A percentile compares a stretch with the other conserved stretches of the same genome.
These are phyloP conservation scores for Otus scops DNA, from an alignment of 2,797 vertebrate genomes.

Conservation along the genomic window DNA sequence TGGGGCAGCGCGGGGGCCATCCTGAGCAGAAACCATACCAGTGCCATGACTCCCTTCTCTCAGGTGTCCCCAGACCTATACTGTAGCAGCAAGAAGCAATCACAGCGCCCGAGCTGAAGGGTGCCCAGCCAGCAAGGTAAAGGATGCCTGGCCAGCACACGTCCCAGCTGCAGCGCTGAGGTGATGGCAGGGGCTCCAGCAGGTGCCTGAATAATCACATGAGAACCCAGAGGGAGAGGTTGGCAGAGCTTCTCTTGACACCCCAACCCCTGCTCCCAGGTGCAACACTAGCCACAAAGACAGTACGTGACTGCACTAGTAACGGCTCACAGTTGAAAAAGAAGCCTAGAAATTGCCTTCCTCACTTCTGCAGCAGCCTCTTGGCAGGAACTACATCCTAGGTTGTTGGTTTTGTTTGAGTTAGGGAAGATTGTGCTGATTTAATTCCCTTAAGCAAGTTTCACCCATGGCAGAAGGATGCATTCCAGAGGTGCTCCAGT, in stretches of 20 bases:
- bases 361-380: background rate
- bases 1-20: background rate
- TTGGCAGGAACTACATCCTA: background rate
- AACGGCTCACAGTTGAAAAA: background rate
- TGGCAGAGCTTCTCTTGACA: background rate
- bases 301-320: background rate
- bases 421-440: background rate
- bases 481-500: background rate
- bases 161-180: fast-evolving
- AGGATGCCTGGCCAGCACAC: fast-evolving
- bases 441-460: background rate
- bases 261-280: background rate
- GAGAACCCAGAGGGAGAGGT: background rate
- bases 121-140: too few relatives aligned
- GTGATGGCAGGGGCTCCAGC: background rate
- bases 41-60: background rate
- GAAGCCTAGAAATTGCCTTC: background rate
- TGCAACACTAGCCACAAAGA: background rate
- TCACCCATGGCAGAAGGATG: background rate
- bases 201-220: background rate
- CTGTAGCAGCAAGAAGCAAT: background rate
- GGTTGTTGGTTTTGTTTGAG: background rate
- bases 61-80: fast-evolving
- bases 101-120: fast-evolving
- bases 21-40: background rate